Evolutionary conservation across 2,888 invertebrate genomes (phyloP), one percentile per base, ranked within the genome.

Genomic region (Caenorhabditis drosophilae): DNA sequence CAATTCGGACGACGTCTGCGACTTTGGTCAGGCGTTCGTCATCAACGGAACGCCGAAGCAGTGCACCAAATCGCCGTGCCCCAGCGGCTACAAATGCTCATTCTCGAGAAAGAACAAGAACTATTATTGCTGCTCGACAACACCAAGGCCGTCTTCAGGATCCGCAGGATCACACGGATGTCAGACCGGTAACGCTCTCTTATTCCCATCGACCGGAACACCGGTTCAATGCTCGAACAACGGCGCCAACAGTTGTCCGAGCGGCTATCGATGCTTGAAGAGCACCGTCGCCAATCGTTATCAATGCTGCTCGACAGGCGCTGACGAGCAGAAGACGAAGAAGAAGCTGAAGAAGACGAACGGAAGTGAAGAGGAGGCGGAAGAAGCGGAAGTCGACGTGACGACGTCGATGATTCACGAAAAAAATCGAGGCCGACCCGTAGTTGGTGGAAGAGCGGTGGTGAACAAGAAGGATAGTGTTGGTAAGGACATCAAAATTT

Each of bases 161-260:
- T 26, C 40, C 12, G 26, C 27, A 6, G 54, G 50, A 38, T 47
- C 72, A 25, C 63, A 76, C 36, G 81, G 81, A 4, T 81, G 81
- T 48, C 76, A 81, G 2, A 57, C 64, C 2, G 80, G 81, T 25
- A 61, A 57, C 18, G 79, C 81, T 7, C 74, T 82, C 11, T 69
- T 81, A 9, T 81, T 81, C 75, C 81, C 81, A 22, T 78, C 81
- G 7, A 81, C 80, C 7, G 81, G 80, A 52, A 78, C 78, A 4
- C 81, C 81, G 38, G 81, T 81, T 2, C 81, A 82, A 31, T 81
- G 81, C 68, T 70, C 73, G 26, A 66, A 63, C 44, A 66, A 42
- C 20, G 70, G 73, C 16, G 44, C 62, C n/a, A 75, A 80, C 61
- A 71, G 76, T 12, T 81, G 81, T 48, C 81, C 81, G 9, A 45